Evolutionary conservation across 1,140 invertebrate genomes (phyloP), one percentile per base, ranked within the genome.

Genomic region (Coelopa frigida): DNA sequence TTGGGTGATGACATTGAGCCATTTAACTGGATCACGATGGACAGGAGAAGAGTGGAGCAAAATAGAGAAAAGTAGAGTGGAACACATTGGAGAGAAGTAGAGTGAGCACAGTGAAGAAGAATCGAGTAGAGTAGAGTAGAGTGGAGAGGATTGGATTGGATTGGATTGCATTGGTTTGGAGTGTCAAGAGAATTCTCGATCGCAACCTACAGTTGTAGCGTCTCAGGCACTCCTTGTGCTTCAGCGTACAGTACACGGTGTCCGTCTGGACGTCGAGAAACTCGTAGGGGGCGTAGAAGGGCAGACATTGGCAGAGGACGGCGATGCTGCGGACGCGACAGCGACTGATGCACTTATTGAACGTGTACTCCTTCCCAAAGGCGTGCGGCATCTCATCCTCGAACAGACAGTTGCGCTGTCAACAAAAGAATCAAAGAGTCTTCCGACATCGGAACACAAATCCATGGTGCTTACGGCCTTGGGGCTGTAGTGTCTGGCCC

Each of bases 341-440:
- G 38, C 71, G 72, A 2, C 77, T 67, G 52, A 78, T 70, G 48
- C 77, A 79, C 48, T 76, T 76, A 50, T 73, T 67, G 44, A 57
- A 58, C 27, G 50, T 62, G 39, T 67, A 67, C 23, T 40, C 41
- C 5, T 29, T 46, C 3, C 50, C 39, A 24, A 56, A 67, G 4
- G 56, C 42, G 67, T 52, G 68, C 55, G 22, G 74, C 70, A 61
- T 72, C 71, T 68, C 64, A 27, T 65, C 53, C 44, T 51, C 50
- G 12, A 67, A 67, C 8, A 54, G 52, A 31, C 63, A 67, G 35
- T 67, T 61, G n/a, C 63, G 60, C 63, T 67, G 37, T 8, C 10
- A 2, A 43, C n/a, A 20, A 38, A 11, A 22, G 29, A 35, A 21
- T 17, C 5, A 22, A 20, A 5, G 36, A 40, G n/a, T 20, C 12